Conservation (phyloP, 2,113 vertebrate species). For the Pomatorhinus ruficollis region DNA sequence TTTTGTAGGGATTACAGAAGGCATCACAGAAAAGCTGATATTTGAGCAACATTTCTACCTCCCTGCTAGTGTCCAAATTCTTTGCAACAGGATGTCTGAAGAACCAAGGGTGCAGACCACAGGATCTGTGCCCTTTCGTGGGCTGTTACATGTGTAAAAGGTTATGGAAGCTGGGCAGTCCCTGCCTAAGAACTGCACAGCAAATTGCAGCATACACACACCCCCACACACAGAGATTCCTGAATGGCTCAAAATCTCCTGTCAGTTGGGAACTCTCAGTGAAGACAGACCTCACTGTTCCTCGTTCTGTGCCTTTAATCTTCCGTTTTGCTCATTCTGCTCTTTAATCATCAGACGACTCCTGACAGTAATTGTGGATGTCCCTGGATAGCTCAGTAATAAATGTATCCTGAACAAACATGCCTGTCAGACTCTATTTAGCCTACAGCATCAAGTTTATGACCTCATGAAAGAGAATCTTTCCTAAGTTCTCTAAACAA, state of each 20-base stretch:
- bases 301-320: constrained; percentile 34
- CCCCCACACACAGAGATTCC: background rate
- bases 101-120: background rate
- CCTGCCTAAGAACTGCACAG: background rate
- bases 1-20: background rate
- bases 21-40: background rate
- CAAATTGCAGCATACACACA: background rate
- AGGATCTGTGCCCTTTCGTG: background rate
- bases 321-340: constrained; percentile 26
- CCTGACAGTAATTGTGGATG: constrained; percentile 50
- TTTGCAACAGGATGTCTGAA: background rate
- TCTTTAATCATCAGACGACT: constrained; percentile 30
- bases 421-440: constrained; percentile 51
- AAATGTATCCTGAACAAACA: constrained; percentile 64
- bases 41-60: background rate
- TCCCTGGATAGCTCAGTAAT: constrained; percentile 35
- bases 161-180: background rate
- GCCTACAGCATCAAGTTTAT: constrained; percentile 32
- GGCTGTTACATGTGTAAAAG: accelerated
- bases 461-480: constrained; percentile 43
- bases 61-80: background rate
- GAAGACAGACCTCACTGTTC: background rate
- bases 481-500: constrained; percentile 42
- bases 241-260: background rate
- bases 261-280: background rate